These are phyloP conservation scores for Stictonetta naevosa DNA, from an alignment of 2,113 vertebrate species.

Conservation along the genomic window DNA sequence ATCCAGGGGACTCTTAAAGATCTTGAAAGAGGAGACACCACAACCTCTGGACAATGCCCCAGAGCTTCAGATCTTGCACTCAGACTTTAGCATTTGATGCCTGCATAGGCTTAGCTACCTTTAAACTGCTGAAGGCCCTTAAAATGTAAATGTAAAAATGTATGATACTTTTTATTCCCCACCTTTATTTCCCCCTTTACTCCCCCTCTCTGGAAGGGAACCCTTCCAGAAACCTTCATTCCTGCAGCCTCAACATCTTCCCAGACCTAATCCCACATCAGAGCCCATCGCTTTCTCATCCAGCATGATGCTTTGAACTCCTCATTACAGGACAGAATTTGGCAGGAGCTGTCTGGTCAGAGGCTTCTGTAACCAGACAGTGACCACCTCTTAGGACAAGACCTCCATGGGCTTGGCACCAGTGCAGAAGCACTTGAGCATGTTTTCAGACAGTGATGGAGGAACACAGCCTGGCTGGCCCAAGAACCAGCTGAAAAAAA, in stretches of 20 bases:
- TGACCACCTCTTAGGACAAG: background rate
- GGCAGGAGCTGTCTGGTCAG: background rate
- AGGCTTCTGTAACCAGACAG: background rate
- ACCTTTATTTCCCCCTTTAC: too few species aligned
- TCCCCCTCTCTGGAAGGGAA: too few species aligned
- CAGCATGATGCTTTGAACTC: background rate
- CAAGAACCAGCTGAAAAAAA: background rate
- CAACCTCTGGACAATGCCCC: background rate
- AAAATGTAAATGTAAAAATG: background rate
- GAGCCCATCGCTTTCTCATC: rapidly evolving
- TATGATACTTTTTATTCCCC: background rate
- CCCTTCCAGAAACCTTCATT: background rate
- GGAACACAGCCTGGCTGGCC: rapidly evolving
- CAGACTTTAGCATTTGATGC: background rate
- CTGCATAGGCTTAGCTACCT: background rate
- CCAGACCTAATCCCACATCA: background rate
- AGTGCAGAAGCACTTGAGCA: background rate
- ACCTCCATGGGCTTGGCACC: background rate
- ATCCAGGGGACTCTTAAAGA: background rate
- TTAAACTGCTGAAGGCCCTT: background rate
- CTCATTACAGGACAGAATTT: background rate
- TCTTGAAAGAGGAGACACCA: background rate
- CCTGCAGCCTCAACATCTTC: background rate
- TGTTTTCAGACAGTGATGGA: background rate
- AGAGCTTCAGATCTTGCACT: background rate